Evolutionary conservation across 2,888 invertebrate species (phyloP), one percentile per base, ranked within the genome.

Genomic region (Actias luna): DNA sequence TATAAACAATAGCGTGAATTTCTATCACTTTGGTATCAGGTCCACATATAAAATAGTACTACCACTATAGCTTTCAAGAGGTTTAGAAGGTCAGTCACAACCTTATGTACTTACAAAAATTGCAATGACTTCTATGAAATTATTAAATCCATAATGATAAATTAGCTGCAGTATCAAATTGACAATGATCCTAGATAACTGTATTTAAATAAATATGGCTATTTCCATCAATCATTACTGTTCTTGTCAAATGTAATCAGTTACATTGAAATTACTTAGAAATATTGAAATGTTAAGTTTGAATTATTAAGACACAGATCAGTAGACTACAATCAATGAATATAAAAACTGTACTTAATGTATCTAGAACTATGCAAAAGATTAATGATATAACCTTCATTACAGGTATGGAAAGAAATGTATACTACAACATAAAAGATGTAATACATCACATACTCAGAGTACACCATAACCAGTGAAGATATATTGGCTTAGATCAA

Each of bases 11-110:
- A n/a, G n/a, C n/a, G n/a, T n/a, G n/a, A n/a, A n/a, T n/a, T n/a
- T n/a, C n/a, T n/a, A n/a, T n/a, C n/a, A n/a, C n/a, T n/a, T n/a
- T n/a, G n/a, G n/a, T n/a, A n/a, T n/a, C n/a, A n/a, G n/a, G n/a
- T n/a, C n/a, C n/a, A n/a, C n/a, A n/a, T n/a, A n/a, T n/a, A n/a
- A n/a, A n/a, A n/a, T n/a, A n/a, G n/a, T n/a, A n/a, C n/a, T n/a
- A n/a, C n/a, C n/a, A n/a, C 46, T 25, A 27, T 59, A 27, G 25
- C 35, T 39, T 59, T 59, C 12, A 22, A 29, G 31, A 59, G 29
- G 59, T 46, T 31, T 46, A n/a, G n/a, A n/a, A n/a, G n/a, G n/a
- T n/a, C n/a, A n/a, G n/a, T n/a, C n/a, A n/a, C n/a, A n/a, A n/a
- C n/a, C n/a, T n/a, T n/a, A 59, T 22, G 16, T 12, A 46, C 8